These are phyloP conservation scores for Spialia ferax DNA, from an alignment of 2,888 invertebrate genomes.

Conservation along the genomic window DNA sequence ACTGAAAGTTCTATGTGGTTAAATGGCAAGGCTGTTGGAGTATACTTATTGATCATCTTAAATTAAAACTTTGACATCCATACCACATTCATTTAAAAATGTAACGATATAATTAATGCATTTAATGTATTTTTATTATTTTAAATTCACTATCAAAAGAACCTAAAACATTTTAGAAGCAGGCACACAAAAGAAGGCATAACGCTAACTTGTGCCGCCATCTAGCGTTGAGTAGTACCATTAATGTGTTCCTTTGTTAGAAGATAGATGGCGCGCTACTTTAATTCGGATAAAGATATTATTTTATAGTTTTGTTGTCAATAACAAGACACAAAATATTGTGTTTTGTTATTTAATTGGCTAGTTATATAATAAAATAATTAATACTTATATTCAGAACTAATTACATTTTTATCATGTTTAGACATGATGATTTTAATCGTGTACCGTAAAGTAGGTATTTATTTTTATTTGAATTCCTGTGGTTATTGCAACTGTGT, in stretches of 20 bases:
- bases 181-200: too few relatives aligned
- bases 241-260: constrained; percentile 18
- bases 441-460: too few relatives aligned
- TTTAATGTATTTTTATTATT: not conserved
- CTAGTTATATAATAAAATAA: not conserved
- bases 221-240: constrained; percentile 69
- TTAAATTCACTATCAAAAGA: too few relatives aligned
- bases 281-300: not conserved
- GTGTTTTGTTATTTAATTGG: not conserved
- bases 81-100: not conserved
- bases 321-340: not conserved
- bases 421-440: too few relatives aligned
- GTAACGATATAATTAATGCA: too few relatives aligned
- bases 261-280: constrained; percentile 48
- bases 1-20: constrained; percentile 73
- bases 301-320: too few relatives aligned
- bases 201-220: constrained; percentile 57
- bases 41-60: constrained; percentile 50
- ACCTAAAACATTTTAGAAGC: too few relatives aligned
- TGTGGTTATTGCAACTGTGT: not conserved
- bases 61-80: constrained; percentile 33
- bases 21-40: constrained; percentile 81
- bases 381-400: too few relatives aligned
- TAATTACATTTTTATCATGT: too few relatives aligned
- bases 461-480: too few relatives aligned